A percentile compares a stretch with the other conserved stretches of the same genome.
Conservation (phyloP, 2,888 invertebrate genomes). For the Dusona sp. region DNA sequence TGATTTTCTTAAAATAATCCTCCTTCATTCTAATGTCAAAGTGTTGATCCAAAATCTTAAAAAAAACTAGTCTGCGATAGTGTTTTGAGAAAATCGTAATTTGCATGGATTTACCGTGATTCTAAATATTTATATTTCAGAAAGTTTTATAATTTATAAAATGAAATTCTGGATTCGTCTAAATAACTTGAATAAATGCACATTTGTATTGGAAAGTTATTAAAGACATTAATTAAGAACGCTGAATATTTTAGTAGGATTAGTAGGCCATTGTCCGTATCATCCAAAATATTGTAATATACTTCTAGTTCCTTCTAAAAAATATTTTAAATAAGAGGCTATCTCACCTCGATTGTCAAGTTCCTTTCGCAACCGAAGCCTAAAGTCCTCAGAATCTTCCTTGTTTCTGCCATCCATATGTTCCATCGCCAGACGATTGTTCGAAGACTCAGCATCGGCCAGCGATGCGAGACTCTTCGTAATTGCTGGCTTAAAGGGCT, state of each 20-base stretch:
- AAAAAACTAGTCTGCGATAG: not conserved
- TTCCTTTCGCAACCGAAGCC: conserved; percentile 92
- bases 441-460: conserved; percentile 77
- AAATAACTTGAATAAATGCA: no score
- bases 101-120: no score
- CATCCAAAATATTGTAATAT: no score
- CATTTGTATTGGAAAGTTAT: no score
- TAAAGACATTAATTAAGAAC: no score
- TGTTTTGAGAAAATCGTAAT: not conserved
- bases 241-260: no score
- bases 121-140: not conserved
- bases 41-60: not conserved
- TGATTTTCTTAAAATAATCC: not conserved
- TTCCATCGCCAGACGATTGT: conserved; percentile 73
- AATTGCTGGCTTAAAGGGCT: conserved; percentile 86
- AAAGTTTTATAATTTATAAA: no score
- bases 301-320: no score
- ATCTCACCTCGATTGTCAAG: conserved; percentile 91
- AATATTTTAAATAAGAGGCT: no score
- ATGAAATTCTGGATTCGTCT: no score
- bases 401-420: conserved; percentile 75
- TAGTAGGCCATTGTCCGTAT: no score
- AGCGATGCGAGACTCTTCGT: conserved; percentile 81
- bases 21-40: not conserved
- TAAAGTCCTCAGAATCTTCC: conserved; percentile 91